These are phyloP conservation scores for Olivierus martensii DNA, from an alignment of 1,140 invertebrate species.

Conservation along the genomic window DNA sequence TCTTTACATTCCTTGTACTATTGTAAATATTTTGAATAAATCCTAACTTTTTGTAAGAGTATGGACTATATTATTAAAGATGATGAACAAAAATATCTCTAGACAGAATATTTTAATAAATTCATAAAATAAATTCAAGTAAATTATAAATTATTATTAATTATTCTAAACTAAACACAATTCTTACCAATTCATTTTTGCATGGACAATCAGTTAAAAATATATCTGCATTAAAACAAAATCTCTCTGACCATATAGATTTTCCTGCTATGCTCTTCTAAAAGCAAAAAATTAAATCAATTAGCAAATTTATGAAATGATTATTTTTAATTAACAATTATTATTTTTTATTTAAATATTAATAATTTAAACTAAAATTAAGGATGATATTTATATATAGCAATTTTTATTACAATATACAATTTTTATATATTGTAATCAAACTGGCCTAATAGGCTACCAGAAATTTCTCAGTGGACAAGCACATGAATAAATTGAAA, in stretches of 20 bases:
- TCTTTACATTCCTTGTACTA: too few species aligned
- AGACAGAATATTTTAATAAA: not conserved
- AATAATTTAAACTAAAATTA: not conserved
- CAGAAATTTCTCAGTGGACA: too few species aligned
- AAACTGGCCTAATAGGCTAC: too few species aligned
- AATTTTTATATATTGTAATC: too few species aligned
- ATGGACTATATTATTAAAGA: too few species aligned
- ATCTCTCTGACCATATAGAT: slow-evolving; percentile 3
- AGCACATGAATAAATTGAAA: too few species aligned
- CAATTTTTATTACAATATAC: not conserved
- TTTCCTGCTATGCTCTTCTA: not conserved
- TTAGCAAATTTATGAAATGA: not conserved
- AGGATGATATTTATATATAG: not conserved
- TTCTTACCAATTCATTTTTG: not conserved
- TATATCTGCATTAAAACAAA: slow-evolving; percentile 13
- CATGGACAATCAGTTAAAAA: slow-evolving; percentile 3
- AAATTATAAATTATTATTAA: not conserved
- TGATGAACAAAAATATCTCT: too few species aligned
- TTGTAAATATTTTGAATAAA: too few species aligned
- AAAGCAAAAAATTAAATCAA: not conserved
- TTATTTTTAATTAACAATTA: not conserved
- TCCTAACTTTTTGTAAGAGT: too few species aligned
- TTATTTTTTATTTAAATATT: not conserved
- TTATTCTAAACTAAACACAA: too few species aligned
- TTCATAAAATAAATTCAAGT: not conserved